Percentiles rank a stretch among this genome's conserved stretches.
phyloP scores from a whole-genome alignment of 2,888 invertebrate genomes.

The Tiliacea aurago region DNA sequence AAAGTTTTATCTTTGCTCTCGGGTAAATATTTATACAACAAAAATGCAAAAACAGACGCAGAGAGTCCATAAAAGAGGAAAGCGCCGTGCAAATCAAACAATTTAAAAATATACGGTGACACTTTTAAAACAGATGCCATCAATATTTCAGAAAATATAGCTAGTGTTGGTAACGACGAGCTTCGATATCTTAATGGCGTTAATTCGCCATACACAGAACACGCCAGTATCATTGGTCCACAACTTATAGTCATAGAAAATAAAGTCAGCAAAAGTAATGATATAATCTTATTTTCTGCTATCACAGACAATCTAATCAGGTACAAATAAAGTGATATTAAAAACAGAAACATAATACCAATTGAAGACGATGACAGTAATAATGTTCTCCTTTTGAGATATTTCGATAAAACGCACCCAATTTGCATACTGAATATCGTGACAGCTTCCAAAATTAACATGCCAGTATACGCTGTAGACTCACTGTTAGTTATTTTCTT shows the following conservation, averaged over 20 bases:
- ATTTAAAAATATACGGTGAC: slow-evolving; percentile 68
- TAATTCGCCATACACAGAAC: slow-evolving; percentile 71
- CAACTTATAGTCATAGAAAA: slow-evolving; percentile 72
- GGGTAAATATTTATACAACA: slow-evolving; percentile 69
- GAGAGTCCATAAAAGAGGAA: slow-evolving; percentile 70
- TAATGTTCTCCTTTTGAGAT: slow-evolving; percentile 67
- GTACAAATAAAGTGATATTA: slow-evolving; percentile 72
- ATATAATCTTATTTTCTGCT: slow-evolving; percentile 64
- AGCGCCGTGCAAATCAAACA: slow-evolving; percentile 67
- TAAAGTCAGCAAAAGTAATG: slow-evolving; percentile 67
- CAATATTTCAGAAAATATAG: slow-evolving; percentile 63
- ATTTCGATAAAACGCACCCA: slow-evolving; percentile 66
- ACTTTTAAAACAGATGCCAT: slow-evolving; percentile 68
- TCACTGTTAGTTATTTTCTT: slow-evolving; percentile 68
- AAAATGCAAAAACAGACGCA: slow-evolving; percentile 63
- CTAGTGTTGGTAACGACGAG: slow-evolving; percentile 63
- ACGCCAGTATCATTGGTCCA: slow-evolving; percentile 72
- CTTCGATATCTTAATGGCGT: slow-evolving; percentile 68
- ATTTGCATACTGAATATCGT: slow-evolving; percentile 70
- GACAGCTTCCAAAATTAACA: slow-evolving; percentile 74
- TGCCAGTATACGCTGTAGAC: slow-evolving; percentile 70
- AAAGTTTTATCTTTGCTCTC: slow-evolving; percentile 74
- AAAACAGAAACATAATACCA: slow-evolving; percentile 68
- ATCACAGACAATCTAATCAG: slow-evolving; percentile 65
- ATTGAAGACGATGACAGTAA: slow-evolving; percentile 65